Base-by-base conservation (phyloP, 2,888 invertebrate species). In the Phyllotreta striolata region DNA sequence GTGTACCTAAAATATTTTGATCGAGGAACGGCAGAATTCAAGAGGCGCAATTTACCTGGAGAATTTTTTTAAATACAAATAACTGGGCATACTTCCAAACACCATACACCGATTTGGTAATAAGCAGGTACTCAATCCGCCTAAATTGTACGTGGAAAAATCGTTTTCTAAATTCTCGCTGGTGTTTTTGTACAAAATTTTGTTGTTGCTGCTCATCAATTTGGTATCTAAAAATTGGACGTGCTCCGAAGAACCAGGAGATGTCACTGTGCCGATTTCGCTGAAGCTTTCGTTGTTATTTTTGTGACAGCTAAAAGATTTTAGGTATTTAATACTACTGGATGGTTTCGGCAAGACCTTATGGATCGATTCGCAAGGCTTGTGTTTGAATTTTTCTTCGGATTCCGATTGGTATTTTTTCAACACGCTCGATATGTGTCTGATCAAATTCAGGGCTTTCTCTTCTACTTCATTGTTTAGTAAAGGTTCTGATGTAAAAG, bases 161-260 rank as follows among this genome's bases (percentile, higher is more conserved):
- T 66, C 57, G 5, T 60, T 63, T 14, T 63, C 61, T 6, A 67
- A 41, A 6, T 66, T 59, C 7, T 43, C 62, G 43, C 67, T 66
- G 12, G 66, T 63, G 8, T 62, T 69, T 37, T 64, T 63, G 41
- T 58, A 69, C 43, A 69, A 43, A 12, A 69, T 41, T 39, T 66
- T 57, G 38, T 69, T 64, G 13, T 38, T 44, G 10, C 62, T 44
- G n/a, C 55, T 35, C 5, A 46, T 41, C 12, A 47, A 35, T 44
- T 62, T 62, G 5, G 62, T 51, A 43, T 66, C 61, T 13, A 66
- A 6, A 43, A 63, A 66, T 8, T 64, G 62, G 0, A 54, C 34
- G 10, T 57, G 24, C 34, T 63, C 62, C n/a, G 55, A 56, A 37
- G 66, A 66, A 10, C 35, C 51, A 2, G 24, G 39, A 62, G 6